These are phyloP conservation scores for Spermophilus dauricus DNA, from an alignment of 2,113 vertebrate genomes.

Conservation along the genomic window DNA sequence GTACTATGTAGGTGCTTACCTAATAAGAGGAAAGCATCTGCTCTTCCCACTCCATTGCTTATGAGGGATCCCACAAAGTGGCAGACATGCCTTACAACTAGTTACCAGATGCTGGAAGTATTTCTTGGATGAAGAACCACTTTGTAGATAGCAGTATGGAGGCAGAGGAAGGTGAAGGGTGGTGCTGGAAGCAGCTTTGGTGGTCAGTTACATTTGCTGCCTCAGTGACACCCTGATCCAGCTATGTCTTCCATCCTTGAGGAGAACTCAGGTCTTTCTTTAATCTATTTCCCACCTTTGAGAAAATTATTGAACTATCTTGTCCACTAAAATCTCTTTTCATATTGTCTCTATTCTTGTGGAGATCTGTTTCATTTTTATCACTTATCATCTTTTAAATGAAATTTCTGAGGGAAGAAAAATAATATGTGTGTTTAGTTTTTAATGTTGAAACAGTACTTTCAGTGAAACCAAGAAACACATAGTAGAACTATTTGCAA, in stretches of 20 bases:
- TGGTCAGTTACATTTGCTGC: background rate
- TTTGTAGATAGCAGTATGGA: background rate
- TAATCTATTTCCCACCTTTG: background rate
- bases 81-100: background rate
- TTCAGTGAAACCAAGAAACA: background rate
- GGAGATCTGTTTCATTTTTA: background rate
- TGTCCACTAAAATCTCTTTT: background rate
- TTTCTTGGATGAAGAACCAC: background rate
- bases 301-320: slow-evolving; percentile 32
- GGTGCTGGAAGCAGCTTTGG: background rate
- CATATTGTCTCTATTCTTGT: background rate
- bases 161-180: background rate
- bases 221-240: background rate
- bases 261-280: background rate
- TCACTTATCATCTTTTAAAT: background rate
- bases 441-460: background rate
- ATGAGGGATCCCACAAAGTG: background rate
- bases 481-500: background rate
- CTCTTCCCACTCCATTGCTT: background rate
- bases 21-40: background rate
- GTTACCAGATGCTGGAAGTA: background rate
- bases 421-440: background rate
- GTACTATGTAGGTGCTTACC: background rate
- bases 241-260: background rate
- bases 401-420: background rate